Evolutionary conservation across 2,888 invertebrate species (phyloP).

Genomic region (Himalopsyche kuldschensis): DNA sequence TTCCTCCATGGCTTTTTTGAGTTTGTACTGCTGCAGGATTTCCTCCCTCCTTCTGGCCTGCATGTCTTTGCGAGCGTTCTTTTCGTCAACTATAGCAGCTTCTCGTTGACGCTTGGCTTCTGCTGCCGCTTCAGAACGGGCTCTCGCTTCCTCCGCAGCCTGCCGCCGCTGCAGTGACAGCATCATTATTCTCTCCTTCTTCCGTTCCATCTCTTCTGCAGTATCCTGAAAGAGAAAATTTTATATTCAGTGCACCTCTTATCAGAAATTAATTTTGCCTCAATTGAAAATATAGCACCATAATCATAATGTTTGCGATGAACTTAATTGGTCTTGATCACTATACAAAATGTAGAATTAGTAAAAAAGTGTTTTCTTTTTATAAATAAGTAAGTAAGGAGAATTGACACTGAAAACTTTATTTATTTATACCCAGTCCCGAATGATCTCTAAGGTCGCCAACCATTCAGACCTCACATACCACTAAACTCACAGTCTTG

Average conservation of each 20-base stretch:
- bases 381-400: not conserved
- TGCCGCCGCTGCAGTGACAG: conserved; percentile 87
- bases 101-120: conserved; percentile 76
- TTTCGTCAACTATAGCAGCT: conserved; percentile 73
- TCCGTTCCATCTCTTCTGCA: conserved; percentile 88
- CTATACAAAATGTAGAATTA: too few relatives aligned
- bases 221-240: conserved; percentile 62
- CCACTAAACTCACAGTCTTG: too few relatives aligned
- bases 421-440: too few relatives aligned
- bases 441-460: too few relatives aligned
- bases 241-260: conserved; percentile 2
- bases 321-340: too few relatives aligned
- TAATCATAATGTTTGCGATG: too few relatives aligned
- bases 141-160: conserved; percentile 85
- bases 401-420: not conserved
- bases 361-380: too few relatives aligned
- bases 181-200: conserved; percentile 89
- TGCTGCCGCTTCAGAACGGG: conserved; percentile 80
- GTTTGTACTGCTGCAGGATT: conserved; percentile 90
- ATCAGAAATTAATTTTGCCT: not conserved
- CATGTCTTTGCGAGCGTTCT: conserved; percentile 76
- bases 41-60: conserved; percentile 84
- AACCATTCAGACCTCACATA: too few relatives aligned
- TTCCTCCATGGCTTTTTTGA: conserved; percentile 91
- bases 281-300: too few relatives aligned